Evolutionary conservation across 2,113 vertebrate genomes (phyloP).

Genomic region (Puntigrus tetrazona): DNA sequence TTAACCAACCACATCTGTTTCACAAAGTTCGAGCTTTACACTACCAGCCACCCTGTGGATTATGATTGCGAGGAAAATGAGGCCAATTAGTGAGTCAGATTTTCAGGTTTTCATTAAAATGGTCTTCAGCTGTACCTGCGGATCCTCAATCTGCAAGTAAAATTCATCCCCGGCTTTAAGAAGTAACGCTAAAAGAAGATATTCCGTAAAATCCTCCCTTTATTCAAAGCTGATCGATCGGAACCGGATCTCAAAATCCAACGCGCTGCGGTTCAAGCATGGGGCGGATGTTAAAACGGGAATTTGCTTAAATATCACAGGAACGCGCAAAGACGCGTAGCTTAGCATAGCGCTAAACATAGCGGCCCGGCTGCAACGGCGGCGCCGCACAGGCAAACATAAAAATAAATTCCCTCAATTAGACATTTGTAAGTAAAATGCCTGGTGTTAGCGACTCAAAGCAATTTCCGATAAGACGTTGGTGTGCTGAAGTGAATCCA

Average conservation of each 20-base stretch:
- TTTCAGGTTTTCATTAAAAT: conserved; percentile 23
- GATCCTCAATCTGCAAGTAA: neutral
- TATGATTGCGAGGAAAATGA: neutral
- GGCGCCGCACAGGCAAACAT: conserved; percentile 73
- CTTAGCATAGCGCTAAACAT: conserved; percentile 65
- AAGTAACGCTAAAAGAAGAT: neutral
- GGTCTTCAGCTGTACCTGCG: neutral
- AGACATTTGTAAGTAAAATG: conserved; percentile 73
- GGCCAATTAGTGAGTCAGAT: conserved; percentile 27
- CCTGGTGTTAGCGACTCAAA: conserved; percentile 73
- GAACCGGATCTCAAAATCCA: neutral
- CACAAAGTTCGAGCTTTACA: conserved; percentile 1
- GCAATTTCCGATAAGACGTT: conserved; percentile 81
- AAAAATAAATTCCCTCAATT: conserved; percentile 83
- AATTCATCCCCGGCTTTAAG: neutral
- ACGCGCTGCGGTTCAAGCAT: neutral
- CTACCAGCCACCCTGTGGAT: conserved; percentile 2
- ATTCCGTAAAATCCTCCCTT: conserved; percentile 26
- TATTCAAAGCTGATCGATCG: neutral
- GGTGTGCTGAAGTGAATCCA: conserved; percentile 79
- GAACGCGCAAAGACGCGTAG: conserved; percentile 38
- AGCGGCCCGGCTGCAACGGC: conserved; percentile 59
- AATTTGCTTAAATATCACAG: neutral
- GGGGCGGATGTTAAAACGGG: conserved; percentile 7
- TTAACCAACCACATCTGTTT: conserved; percentile 7